Evolutionary conservation across 2,888 invertebrate species (phyloP).

Genomic region (Hipparchia semele): DNA sequence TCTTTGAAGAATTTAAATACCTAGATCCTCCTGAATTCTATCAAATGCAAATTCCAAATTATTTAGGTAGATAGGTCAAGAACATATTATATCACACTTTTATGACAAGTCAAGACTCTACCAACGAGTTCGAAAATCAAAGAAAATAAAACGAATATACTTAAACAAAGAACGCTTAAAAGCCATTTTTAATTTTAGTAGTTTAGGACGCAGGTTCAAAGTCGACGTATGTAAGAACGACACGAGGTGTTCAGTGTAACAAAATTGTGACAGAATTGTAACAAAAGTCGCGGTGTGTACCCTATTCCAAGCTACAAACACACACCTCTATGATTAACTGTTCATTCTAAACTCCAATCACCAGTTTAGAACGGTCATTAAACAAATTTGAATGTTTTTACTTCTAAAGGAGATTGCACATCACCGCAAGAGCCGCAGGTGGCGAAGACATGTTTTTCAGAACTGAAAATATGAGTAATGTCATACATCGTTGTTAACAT

Average conservation of each 20-base stretch:
- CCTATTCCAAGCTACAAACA: neutral
- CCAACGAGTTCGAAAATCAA: no score
- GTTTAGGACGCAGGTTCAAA: no score
- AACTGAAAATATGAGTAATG: neutral
- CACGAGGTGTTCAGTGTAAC: neutral
- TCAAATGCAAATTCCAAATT: no score
- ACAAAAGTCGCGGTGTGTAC: neutral
- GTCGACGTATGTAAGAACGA: neutral
- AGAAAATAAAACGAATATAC: no score
- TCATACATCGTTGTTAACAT: neutral
- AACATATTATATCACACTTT: no score
- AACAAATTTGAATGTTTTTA: constrained; percentile 32
- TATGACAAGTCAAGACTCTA: no score
- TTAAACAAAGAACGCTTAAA: no score
- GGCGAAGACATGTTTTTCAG: neutral
- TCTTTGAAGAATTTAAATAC: no score
- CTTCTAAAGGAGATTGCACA: constrained; percentile 15
- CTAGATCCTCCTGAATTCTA: no score
- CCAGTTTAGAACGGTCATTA: constrained; percentile 30
- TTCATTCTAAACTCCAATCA: constrained; percentile 33
- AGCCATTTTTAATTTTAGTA: no score
- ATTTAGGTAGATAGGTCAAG: no score
- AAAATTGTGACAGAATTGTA: neutral
- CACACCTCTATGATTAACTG: constrained; percentile 32
- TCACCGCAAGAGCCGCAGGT: neutral